These are phyloP conservation scores for Phocoena sinus DNA, from an alignment of 2,113 vertebrate genomes.

Conservation along the genomic window DNA sequence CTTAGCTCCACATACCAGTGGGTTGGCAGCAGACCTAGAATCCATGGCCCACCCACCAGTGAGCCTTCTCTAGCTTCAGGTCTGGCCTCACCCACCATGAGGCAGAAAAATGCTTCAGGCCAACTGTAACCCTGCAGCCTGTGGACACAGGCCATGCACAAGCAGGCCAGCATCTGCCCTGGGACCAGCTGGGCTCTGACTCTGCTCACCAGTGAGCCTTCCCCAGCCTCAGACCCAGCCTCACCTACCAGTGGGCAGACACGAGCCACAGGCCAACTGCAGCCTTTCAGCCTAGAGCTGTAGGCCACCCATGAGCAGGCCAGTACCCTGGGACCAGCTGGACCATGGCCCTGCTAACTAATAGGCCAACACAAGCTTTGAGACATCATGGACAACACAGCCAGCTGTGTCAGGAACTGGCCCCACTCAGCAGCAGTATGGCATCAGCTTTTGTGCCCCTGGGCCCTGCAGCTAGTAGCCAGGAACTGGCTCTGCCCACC, in stretches of 20 bases:
- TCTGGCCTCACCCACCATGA: not conserved
- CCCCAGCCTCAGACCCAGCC: not conserved
- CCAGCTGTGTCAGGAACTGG: not conserved
- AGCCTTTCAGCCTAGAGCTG: not conserved
- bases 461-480: not conserved
- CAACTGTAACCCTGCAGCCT: not conserved
- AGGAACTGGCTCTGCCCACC: not conserved
- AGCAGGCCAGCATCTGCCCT: not conserved
- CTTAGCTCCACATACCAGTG: not conserved
- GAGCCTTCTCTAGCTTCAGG: not conserved
- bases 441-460: not conserved
- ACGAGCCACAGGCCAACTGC: not conserved
- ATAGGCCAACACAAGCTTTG: not conserved
- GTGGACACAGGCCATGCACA: not conserved
- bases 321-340: not conserved
- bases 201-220: not conserved
- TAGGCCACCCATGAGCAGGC: not conserved
- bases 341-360: not conserved
- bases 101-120: not conserved
- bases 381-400: not conserved
- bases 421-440: not conserved
- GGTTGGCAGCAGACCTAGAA: not conserved
- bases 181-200: not conserved
- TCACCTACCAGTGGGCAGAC: not conserved
- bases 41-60: not conserved